Percentiles rank a stretch among this genome's conserved stretches.
Evolutionary conservation across 2,113 vertebrate species (phyloP).

Genomic region (Myotis brandtii): DNA sequence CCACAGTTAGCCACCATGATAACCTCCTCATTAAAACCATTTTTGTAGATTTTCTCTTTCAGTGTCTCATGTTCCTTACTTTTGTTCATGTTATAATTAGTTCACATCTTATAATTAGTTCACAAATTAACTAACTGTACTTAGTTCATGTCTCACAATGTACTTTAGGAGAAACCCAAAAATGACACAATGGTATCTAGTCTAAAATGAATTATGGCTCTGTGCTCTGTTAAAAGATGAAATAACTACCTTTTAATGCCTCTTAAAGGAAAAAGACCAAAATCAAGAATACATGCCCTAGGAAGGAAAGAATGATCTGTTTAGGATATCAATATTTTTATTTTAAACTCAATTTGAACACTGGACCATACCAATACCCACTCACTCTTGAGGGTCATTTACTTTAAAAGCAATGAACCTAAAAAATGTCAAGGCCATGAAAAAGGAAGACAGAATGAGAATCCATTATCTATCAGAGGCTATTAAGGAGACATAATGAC

Average conservation of each 20-base stretch:
- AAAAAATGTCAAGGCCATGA: too few relatives aligned
- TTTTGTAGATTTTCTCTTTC: neutral
- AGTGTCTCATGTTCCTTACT: neutral
- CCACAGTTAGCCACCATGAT: neutral
- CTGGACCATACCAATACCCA: slow-evolving; percentile 37
- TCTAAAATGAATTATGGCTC: neutral
- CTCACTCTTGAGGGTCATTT: slow-evolving; percentile 64
- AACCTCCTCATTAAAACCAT: neutral
- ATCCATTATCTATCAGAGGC: too few relatives aligned
- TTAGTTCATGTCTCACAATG: neutral
- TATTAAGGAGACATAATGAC: too few relatives aligned
- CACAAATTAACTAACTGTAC: neutral
- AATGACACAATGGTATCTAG: neutral
- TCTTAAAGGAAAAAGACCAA: neutral
- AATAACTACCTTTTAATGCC: neutral
- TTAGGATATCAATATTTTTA: slow-evolving; percentile 53
- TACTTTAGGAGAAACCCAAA: neutral
- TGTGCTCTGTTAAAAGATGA: slow-evolving; percentile 6
- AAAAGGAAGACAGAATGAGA: too few relatives aligned
- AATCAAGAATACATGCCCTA: neutral
- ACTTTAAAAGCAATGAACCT: slow-evolving; percentile 55
- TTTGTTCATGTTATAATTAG: neutral
- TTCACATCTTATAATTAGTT: slow-evolving; percentile 30
- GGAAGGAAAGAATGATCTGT: slow-evolving; percentile 41
- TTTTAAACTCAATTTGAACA: slow-evolving; percentile 69